These are phyloP conservation scores for Chiloscyllium plagiosum DNA, from an alignment of 2,113 vertebrate species.

Conservation along the genomic window DNA sequence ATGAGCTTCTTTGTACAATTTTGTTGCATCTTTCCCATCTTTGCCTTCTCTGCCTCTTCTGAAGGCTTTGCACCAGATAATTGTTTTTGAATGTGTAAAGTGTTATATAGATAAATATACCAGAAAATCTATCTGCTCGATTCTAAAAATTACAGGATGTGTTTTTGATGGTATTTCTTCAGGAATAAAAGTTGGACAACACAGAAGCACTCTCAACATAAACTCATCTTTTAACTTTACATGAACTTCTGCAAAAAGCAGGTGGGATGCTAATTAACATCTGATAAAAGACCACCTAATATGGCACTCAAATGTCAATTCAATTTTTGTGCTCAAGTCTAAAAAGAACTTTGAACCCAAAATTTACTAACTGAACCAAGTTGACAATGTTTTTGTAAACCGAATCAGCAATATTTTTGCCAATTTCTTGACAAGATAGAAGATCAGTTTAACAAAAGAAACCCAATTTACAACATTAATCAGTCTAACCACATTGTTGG, in stretches of 20 bases:
- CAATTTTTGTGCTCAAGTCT: neutral
- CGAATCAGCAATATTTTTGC: neutral
- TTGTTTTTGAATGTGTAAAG: neutral
- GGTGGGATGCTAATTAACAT: neutral
- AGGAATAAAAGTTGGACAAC: neutral
- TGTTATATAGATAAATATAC: neutral
- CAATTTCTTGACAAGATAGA: neutral
- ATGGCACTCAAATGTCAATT: neutral
- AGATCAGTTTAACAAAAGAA: neutral
- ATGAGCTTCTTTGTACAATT: neutral
- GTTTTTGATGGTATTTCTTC: neutral
- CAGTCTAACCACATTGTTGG: neutral
- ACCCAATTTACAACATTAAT: neutral
- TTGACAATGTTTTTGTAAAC: neutral
- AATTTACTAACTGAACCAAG: neutral
- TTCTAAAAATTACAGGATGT: neutral
- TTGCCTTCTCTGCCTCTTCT: neutral
- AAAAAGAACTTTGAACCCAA: neutral
- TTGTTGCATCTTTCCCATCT: neutral
- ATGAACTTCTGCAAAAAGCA: neutral
- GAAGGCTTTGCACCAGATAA: neutral
- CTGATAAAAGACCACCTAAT: neutral
- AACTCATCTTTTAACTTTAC: neutral
- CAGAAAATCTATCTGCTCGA: neutral
- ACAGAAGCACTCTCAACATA: neutral